Percentiles rank a stretch among this genome's conserved stretches.
Evolutionary conservation across 2,888 invertebrate species (phyloP).

Genomic region (Halictus quadricinctus): DNA sequence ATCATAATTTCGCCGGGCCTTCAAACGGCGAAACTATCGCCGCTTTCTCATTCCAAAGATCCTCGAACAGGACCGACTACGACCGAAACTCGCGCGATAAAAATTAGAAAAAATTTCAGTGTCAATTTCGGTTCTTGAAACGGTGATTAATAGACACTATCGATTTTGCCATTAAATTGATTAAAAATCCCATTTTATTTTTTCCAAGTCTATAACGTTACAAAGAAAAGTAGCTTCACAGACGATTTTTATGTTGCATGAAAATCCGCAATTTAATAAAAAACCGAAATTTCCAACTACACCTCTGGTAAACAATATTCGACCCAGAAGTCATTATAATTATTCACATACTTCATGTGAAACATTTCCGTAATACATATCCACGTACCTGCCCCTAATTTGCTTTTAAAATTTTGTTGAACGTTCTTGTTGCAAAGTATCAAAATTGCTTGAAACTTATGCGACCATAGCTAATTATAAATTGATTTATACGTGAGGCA

Average conservation of each 20-base stretch:
- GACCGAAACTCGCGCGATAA: too few relatives aligned
- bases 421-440: too few relatives aligned
- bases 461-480: neutral
- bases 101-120: neutral
- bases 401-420: neutral
- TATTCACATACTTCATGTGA: too few relatives aligned
- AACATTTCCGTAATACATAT: too few relatives aligned
- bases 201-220: neutral
- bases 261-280: too few relatives aligned
- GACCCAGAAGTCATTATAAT: too few relatives aligned
- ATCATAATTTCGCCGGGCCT: slow-evolving; percentile 54
- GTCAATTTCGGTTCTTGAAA: neutral
- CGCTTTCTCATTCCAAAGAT: slow-evolving; percentile 73
- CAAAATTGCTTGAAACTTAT: too few relatives aligned
- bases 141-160: neutral
- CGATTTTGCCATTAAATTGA: too few relatives aligned
- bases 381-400: neutral
- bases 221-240: neutral
- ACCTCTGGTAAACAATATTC: too few relatives aligned
- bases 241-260: too few relatives aligned
- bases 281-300: neutral
- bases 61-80: neutral
- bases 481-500: too few relatives aligned
- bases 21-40: slow-evolving; percentile 69
- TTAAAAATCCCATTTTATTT: neutral